Evolutionary conservation across 2,797 vertebrate genomes (phyloP).

Genomic region (Bothrops alternatus): DNA sequence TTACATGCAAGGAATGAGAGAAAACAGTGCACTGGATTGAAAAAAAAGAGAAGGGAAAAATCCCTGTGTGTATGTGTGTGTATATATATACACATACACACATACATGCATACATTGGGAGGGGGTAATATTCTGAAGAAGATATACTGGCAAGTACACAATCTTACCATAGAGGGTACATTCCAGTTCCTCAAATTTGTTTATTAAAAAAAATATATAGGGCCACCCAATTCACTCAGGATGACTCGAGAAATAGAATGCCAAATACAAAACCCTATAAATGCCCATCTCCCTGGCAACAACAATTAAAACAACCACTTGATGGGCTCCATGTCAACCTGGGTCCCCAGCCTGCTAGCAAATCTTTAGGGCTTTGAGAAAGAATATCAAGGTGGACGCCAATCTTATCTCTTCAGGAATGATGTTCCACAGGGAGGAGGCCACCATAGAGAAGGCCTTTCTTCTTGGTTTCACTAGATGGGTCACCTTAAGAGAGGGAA

Average conservation of each 20-base stretch:
- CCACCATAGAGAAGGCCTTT: not conserved
- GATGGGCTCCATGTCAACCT: not conserved
- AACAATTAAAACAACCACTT: not conserved
- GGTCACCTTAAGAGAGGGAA: not conserved
- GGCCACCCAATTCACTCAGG: not conserved
- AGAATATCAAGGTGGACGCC: not conserved
- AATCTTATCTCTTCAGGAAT: not conserved
- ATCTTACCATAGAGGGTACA: not conserved
- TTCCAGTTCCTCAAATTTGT: not conserved
- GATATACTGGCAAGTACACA: not conserved
- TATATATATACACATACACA: too few relatives aligned
- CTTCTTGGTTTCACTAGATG: not conserved
- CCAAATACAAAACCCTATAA: not conserved
- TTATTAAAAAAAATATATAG: not conserved
- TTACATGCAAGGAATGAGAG: not conserved
- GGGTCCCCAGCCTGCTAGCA: not conserved
- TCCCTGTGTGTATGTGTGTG: not conserved
- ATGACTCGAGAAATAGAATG: not conserved
- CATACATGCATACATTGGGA: too few relatives aligned
- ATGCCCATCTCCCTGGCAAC: not conserved
- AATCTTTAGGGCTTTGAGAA: not conserved
- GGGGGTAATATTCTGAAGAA: not conserved
- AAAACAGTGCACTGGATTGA: not conserved
- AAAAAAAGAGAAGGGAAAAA: not conserved
- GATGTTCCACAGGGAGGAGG: not conserved